phyloP scores from a whole-genome alignment of 1,140 invertebrate genomes.

The Leptinotarsa undecemlineata region DNA sequence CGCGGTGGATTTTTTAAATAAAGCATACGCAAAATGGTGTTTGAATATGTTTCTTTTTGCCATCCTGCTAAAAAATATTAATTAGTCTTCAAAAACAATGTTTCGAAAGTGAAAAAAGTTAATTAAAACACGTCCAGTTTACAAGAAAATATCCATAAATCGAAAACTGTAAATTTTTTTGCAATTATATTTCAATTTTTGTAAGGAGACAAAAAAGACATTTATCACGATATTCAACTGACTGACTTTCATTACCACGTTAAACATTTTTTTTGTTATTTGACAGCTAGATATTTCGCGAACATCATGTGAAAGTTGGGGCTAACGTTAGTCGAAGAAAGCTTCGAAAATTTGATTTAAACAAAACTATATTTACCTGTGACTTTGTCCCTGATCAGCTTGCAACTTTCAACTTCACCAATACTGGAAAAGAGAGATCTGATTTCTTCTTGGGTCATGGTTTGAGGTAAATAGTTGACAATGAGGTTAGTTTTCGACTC shows the following conservation, averaged over 20 bases:
- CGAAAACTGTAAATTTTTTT: too few relatives aligned
- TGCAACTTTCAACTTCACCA: constrained; percentile 98
- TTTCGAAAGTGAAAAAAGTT: too few relatives aligned
- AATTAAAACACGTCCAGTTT: too few relatives aligned
- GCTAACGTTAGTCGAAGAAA: neutral
- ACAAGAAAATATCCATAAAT: too few relatives aligned
- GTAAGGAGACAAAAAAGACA: neutral
- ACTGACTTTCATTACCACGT: neutral
- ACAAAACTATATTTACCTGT: constrained; percentile 71
- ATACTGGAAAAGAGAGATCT: constrained; percentile 96
- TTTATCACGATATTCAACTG: neutral
- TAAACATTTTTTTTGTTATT: neutral
- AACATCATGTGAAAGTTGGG: neutral
- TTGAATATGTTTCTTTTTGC: too few relatives aligned
- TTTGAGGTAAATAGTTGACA: constrained; percentile 99
- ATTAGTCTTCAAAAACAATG: too few relatives aligned
- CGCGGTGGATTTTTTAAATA: too few relatives aligned
- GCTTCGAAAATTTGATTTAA: neutral
- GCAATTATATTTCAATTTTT: neutral
- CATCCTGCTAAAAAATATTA: too few relatives aligned
- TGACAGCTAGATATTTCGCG: neutral
- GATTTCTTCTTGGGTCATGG: constrained; percentile 99
- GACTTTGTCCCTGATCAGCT: constrained; percentile 97
- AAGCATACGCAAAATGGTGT: too few relatives aligned
- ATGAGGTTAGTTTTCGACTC: constrained; percentile 98